Conservation (phyloP, 2,888 invertebrate species). For the Melanargia galathea region DNA sequence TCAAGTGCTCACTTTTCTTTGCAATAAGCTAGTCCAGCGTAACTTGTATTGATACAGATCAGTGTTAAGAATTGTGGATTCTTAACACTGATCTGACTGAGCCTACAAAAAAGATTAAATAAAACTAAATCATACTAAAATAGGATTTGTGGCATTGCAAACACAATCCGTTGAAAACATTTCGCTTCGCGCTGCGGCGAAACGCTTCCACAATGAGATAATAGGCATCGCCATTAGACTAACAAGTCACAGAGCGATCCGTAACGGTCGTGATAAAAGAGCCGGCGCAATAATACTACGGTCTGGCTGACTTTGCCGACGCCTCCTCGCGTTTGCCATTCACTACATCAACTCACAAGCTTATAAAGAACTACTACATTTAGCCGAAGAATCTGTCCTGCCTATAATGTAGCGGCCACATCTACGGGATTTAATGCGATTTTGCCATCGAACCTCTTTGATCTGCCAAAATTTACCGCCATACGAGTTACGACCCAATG, state of each 20-base stretch:
- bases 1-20: too few relatives aligned
- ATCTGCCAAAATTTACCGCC: too few relatives aligned
- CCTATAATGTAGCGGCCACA: too few relatives aligned
- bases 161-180: slow-evolving; percentile 5
- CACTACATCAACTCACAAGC: background rate
- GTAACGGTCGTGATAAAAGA: slow-evolving; percentile 28
- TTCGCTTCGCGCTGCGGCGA: slow-evolving; percentile 11
- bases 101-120: too few relatives aligned
- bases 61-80: too few relatives aligned
- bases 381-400: background rate
- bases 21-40: too few relatives aligned
- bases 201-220: slow-evolving; percentile 24
- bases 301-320: background rate
- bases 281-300: slow-evolving; percentile 2
- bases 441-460: too few relatives aligned
- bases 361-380: background rate
- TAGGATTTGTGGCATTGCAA: background rate
- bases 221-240: slow-evolving; percentile 30
- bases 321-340: background rate
- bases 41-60: too few relatives aligned
- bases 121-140: background rate
- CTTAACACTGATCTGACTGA: too few relatives aligned
- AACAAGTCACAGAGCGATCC: slow-evolving; percentile 29
- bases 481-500: too few relatives aligned
- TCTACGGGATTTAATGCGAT: too few relatives aligned